Evolutionary conservation across 2,797 vertebrate species (phyloP).

Genomic region (Hippocampus kuda): DNA sequence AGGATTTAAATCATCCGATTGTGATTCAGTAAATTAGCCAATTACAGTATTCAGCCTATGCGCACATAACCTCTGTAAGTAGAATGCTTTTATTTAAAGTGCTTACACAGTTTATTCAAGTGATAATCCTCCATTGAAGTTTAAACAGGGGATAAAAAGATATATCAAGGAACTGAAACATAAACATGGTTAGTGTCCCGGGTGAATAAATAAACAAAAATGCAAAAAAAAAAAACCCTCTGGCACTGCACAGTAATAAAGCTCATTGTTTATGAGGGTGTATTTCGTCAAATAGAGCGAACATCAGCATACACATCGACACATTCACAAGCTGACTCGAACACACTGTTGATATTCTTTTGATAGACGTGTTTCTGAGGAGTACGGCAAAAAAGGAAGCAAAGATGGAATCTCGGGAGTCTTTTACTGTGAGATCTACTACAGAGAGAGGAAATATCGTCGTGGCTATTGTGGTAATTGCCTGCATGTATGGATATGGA

Average conservation of each 20-base stretch:
- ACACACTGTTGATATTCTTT: slow-evolving; percentile 14
- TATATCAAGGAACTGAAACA: slow-evolving; percentile 19
- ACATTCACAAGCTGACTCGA: neutral
- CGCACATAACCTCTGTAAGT: slow-evolving; percentile 42
- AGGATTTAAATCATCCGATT: slow-evolving; percentile 27
- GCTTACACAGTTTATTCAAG: slow-evolving; percentile 43
- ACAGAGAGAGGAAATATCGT: slow-evolving; percentile 55
- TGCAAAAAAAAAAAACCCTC: slow-evolving; percentile 12
- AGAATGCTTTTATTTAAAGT: slow-evolving; percentile 21
- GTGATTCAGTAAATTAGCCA: slow-evolving; percentile 6
- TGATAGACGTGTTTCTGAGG: slow-evolving; percentile 11
- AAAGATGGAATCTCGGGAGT: slow-evolving; percentile 30
- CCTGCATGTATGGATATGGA: slow-evolving; percentile 34
- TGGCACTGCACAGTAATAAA: slow-evolving; percentile 6
- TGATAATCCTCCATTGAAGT: slow-evolving; percentile 44
- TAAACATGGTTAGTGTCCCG: slow-evolving; percentile 6
- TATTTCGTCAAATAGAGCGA: slow-evolving; percentile 19
- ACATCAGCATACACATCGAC: slow-evolving; percentile 16
- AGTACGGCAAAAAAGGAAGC: slow-evolving; percentile 4
- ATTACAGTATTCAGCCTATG: slow-evolving; percentile 32
- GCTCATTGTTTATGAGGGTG: neutral
- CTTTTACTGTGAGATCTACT: slow-evolving; percentile 44
- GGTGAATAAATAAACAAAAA: slow-evolving; percentile 14
- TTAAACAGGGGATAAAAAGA: slow-evolving; percentile 9
- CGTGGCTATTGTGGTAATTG: slow-evolving; percentile 65